These are phyloP conservation scores for Parus major DNA, from an alignment of 2,113 vertebrate species.

Conservation along the genomic window DNA sequence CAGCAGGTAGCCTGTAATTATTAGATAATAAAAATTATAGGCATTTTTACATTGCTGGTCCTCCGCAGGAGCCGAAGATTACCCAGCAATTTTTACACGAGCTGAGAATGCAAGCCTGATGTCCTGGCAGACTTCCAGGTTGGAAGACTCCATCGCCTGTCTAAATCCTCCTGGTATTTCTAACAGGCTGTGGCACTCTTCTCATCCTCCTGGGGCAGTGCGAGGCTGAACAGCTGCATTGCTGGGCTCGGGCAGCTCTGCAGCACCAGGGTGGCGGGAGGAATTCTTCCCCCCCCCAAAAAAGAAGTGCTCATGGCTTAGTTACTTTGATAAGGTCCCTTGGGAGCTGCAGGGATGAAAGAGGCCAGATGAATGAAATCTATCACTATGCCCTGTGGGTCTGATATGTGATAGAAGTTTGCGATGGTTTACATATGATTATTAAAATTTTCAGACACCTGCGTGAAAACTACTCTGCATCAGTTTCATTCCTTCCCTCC, in stretches of 20 bases:
- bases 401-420: not conserved
- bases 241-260: not conserved
- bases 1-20: conserved; percentile 59
- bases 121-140: conserved; percentile 49
- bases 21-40: conserved; percentile 64
- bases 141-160: not conserved
- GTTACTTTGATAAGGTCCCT: not conserved
- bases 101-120: conserved; percentile 33
- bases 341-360: not conserved
- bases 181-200: conserved; percentile 1
- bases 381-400: not conserved
- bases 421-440: not conserved
- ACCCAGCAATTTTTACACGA: conserved; percentile 17
- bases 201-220: not conserved
- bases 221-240: not conserved
- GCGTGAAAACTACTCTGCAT: not conserved
- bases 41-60: conserved; percentile 38
- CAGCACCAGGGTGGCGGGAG: not conserved
- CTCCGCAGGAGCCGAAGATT: conserved; percentile 52
- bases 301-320: not conserved
- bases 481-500: not conserved
- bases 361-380: not conserved
- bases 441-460: not conserved
- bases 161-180: conserved; percentile 22
- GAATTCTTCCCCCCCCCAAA: not conserved